Conservation (phyloP, 1,140 invertebrate genomes). For the Scylla paramamosain region DNA sequence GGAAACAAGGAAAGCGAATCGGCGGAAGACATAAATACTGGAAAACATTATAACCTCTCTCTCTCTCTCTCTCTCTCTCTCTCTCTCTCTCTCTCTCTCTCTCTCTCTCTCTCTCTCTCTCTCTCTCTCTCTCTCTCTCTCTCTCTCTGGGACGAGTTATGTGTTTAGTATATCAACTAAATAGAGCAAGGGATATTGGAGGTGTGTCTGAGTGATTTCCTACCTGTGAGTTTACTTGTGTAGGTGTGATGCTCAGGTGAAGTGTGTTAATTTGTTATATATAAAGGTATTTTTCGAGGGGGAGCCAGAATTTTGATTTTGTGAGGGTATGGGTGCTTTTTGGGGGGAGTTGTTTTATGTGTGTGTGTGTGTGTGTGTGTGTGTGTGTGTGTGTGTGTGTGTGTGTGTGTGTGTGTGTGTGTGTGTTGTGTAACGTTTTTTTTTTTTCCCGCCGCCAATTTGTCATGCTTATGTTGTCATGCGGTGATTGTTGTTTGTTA, state of each 20-base stretch:
- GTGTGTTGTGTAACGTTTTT: not conserved
- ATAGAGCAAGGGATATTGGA: not conserved
- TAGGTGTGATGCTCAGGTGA: too few species aligned
- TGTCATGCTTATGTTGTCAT: too few species aligned
- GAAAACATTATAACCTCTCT: not conserved
- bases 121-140: not conserved
- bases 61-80: not conserved
- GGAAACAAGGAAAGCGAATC: not conserved
- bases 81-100: not conserved
- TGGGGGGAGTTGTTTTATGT: not conserved
- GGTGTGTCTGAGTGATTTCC: not conserved
- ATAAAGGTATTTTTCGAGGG: too few species aligned
- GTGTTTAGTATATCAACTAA: not conserved
- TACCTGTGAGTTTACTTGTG: not conserved
- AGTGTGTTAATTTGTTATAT: too few species aligned
- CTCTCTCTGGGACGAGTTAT: not conserved
- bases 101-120: not conserved
- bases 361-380: slow-evolving; percentile 8
- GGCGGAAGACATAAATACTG: not conserved
- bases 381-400: slow-evolving; percentile 20
- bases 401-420: slow-evolving; percentile 20
- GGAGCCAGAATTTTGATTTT: not conserved
- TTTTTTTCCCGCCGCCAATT: too few species aligned
- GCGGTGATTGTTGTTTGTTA: too few species aligned
- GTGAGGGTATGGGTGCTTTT: not conserved